phyloP scores from a whole-genome alignment of 1,140 invertebrate genomes.

The Reticulitermes speratus region DNA sequence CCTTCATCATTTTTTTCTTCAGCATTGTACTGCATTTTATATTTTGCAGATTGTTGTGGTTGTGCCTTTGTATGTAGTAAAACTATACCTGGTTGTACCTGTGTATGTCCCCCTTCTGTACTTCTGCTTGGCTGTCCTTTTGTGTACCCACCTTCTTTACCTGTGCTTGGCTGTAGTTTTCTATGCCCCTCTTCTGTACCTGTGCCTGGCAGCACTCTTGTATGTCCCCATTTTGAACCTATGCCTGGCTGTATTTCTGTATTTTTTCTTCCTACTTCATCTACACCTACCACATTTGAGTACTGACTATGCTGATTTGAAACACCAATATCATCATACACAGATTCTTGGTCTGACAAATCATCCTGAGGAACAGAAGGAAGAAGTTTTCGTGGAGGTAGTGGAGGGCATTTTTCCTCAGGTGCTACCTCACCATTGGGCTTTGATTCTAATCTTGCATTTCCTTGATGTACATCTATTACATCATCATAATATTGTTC shows the following conservation, averaged over 20 bases:
- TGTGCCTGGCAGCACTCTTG: too few relatives aligned
- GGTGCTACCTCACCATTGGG: background rate
- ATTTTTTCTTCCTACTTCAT: too few relatives aligned
- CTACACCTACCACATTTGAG: too few relatives aligned
- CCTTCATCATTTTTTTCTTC: background rate
- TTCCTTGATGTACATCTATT: background rate
- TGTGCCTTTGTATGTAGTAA: background rate
- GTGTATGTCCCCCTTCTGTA: too few relatives aligned
- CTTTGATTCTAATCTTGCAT: background rate
- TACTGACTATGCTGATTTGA: too few relatives aligned
- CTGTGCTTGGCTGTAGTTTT: background rate
- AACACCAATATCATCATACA: background rate
- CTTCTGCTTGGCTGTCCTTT: too few relatives aligned
- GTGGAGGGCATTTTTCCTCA: background rate
- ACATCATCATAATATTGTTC: constrained; percentile 31
- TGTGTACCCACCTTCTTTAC: too few relatives aligned
- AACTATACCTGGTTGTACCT: too few relatives aligned
- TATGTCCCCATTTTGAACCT: too few relatives aligned
- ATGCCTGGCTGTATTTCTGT: too few relatives aligned
- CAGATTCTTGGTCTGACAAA: background rate
- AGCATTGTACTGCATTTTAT: background rate
- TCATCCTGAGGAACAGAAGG: background rate
- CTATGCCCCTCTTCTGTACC: too few relatives aligned
- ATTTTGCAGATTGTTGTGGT: background rate
- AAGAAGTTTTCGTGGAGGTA: background rate